These are phyloP conservation scores for Aspidapion aeneum DNA, from an alignment of 2,888 invertebrate genomes.

Conservation along the genomic window DNA sequence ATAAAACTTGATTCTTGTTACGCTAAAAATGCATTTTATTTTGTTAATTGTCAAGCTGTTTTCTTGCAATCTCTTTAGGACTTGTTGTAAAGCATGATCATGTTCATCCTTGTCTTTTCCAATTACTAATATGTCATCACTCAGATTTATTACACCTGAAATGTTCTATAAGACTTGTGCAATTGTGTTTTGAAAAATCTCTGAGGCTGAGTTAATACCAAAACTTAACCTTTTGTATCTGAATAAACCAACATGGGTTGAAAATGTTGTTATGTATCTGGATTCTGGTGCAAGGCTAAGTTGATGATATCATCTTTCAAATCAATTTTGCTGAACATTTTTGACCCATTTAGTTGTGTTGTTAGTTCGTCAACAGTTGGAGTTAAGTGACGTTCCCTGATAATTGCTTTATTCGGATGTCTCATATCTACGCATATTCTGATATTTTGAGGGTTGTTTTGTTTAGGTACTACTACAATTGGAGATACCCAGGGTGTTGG, in stretches of 20 bases:
- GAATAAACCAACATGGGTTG: conserved; percentile 38
- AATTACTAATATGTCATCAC: conserved; percentile 31
- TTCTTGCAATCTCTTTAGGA: conserved; percentile 30
- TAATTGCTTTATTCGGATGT: conserved; percentile 26
- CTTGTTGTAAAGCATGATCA: conserved; percentile 31
- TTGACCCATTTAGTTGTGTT: conserved; percentile 21
- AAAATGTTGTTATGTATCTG: conserved; percentile 41
- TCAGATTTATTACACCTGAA: conserved; percentile 11
- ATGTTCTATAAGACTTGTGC: conserved; percentile 7
- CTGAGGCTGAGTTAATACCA: conserved; percentile 32
- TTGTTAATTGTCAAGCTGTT: conserved; percentile 33
- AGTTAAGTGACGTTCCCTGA: conserved; percentile 26
- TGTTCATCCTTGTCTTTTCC: conserved; percentile 34
- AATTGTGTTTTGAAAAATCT: conserved; percentile 16
- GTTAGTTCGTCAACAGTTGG: conserved; percentile 28
- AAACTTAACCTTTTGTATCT: conserved; percentile 42
- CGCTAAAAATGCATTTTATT: conserved; percentile 36
- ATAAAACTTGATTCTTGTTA: conserved; percentile 30
- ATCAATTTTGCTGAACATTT: conserved; percentile 36
- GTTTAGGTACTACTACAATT: conserved; percentile 27
- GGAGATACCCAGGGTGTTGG: conserved; percentile 29
- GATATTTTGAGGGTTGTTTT: conserved; percentile 15
- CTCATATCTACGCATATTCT: conserved; percentile 27
- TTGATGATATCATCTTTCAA: conserved; percentile 42
- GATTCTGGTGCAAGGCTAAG: conserved; percentile 36